phyloP scores from a whole-genome alignment of 2,888 invertebrate genomes.

The Lasioglossum zephyrum region DNA sequence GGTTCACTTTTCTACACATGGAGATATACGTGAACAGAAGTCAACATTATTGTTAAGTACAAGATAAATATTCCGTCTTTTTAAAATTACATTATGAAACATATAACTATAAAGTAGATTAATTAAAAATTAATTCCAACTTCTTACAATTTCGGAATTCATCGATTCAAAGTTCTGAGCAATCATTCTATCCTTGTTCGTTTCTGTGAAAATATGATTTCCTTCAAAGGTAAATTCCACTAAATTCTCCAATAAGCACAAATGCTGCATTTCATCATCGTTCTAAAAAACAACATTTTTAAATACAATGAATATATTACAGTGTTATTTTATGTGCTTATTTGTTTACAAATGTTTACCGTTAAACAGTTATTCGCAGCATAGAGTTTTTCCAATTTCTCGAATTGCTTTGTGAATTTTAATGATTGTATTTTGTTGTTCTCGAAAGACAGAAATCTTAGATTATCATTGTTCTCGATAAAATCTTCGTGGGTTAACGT shows the following conservation, averaged over 20 bases:
- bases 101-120: constrained; percentile 6
- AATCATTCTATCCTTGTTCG: constrained; percentile 21
- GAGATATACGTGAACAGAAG: neutral
- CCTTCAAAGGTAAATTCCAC: constrained; percentile 54
- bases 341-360: constrained; percentile 53
- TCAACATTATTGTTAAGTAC: neutral
- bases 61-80: neutral
- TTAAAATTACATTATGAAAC: neutral
- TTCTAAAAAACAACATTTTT: constrained; percentile 21
- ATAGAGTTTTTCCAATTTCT: constrained; percentile 64
- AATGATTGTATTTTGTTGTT: constrained; percentile 67
- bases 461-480: constrained; percentile 43
- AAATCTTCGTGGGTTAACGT: constrained; percentile 54
- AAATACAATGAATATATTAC: neutral
- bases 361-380: constrained; percentile 68
- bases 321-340: neutral
- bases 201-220: constrained; percentile 38
- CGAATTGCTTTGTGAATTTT: constrained; percentile 55
- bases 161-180: constrained; percentile 35
- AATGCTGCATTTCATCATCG: constrained; percentile 31
- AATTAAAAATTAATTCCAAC: constrained; percentile 2
- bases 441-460: constrained; percentile 67
- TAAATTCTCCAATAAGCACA: constrained; percentile 42
- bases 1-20: neutral
- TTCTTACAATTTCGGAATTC: constrained; percentile 11